Percentiles rank a stretch among this genome's conserved stretches.
These are phyloP conservation scores for Gymnosoma rotundatum DNA, from an alignment of 2,888 invertebrate genomes.

Conservation along the genomic window DNA sequence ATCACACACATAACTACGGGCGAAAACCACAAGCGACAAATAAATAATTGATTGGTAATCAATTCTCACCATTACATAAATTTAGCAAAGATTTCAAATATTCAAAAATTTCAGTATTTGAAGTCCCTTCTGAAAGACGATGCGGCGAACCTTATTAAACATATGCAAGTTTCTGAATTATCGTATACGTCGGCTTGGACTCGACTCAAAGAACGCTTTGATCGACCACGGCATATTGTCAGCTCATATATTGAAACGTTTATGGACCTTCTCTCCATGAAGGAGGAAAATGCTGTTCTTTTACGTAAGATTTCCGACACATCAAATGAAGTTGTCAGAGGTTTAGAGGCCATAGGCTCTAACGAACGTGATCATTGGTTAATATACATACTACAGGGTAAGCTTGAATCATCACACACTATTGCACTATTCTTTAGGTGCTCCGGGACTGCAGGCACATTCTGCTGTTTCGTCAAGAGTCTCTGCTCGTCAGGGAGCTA, in stretches of 20 bases:
- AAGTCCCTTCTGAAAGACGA: neutral
- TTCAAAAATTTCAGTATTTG: neutral
- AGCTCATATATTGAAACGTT: neutral
- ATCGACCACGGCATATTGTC: neutral
- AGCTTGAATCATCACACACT: slow-evolving; percentile 22
- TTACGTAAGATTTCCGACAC: slow-evolving; percentile 10
- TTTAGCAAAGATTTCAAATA: neutral
- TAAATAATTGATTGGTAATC: too few species aligned
- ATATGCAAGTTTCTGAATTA: neutral
- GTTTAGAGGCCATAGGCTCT: neutral
- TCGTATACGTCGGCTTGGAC: neutral
- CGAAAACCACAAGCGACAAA: too few species aligned
- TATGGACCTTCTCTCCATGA: neutral
- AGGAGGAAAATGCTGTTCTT: neutral
- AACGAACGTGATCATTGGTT: slow-evolving; percentile 22
- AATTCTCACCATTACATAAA: too few species aligned
- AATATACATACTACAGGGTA: neutral
- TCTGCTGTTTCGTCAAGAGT: neutral
- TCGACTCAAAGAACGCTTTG: neutral
- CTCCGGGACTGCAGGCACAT: too few species aligned
- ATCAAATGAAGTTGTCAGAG: slow-evolving; percentile 6
- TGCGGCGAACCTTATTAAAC: neutral
- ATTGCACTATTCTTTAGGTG: neutral
- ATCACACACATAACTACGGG: too few species aligned
- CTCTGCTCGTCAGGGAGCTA: neutral